Percentiles rank a stretch among this genome's conserved stretches.
These are phyloP conservation scores for Tachypleus tridentatus DNA, from an alignment of 1,140 invertebrate genomes.

Conservation along the genomic window DNA sequence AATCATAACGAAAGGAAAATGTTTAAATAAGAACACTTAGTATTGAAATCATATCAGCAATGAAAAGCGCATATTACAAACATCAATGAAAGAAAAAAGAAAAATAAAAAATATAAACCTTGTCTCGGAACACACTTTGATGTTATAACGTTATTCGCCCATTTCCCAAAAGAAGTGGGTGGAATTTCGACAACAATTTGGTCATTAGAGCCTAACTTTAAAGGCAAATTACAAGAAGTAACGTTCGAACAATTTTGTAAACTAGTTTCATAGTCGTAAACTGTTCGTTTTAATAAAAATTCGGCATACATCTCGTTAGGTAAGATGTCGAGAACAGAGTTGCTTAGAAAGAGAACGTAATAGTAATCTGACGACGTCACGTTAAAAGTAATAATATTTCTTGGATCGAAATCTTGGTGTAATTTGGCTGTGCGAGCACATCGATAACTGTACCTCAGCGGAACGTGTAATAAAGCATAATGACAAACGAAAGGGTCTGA, in stretches of 20 bases:
- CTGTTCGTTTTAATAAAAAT: conserved; percentile 8
- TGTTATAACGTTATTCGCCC: too few species aligned
- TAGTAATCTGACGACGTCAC: conserved; percentile 8
- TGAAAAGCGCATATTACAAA: too few species aligned
- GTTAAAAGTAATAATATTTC: not conserved
- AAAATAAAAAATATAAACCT: too few species aligned
- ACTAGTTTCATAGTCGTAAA: conserved; percentile 6
- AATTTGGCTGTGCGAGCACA: not conserved
- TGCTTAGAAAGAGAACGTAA: conserved; percentile 11
- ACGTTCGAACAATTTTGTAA: conserved; percentile 5
- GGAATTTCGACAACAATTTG: conserved; percentile 2
- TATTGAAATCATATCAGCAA: too few species aligned
- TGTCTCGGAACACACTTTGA: too few species aligned
- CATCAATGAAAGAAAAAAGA: too few species aligned
- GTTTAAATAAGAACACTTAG: too few species aligned
- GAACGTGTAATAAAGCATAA: conserved; percentile 1
- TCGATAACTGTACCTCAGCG: conserved; percentile 6
- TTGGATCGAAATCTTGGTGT: not conserved
- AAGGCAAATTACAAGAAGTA: conserved; percentile 2
- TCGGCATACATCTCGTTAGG: conserved; percentile 13
- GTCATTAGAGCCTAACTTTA: conserved; percentile 1
- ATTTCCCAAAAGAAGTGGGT: too few species aligned
- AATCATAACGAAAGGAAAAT: too few species aligned
- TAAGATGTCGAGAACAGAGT: conserved; percentile 13
- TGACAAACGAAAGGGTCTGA: not conserved